Percentiles rank a stretch among this genome's conserved stretches.
Evolutionary conservation across 2,113 vertebrate genomes (phyloP).

Genomic region (Oostethus manadensis): DNA sequence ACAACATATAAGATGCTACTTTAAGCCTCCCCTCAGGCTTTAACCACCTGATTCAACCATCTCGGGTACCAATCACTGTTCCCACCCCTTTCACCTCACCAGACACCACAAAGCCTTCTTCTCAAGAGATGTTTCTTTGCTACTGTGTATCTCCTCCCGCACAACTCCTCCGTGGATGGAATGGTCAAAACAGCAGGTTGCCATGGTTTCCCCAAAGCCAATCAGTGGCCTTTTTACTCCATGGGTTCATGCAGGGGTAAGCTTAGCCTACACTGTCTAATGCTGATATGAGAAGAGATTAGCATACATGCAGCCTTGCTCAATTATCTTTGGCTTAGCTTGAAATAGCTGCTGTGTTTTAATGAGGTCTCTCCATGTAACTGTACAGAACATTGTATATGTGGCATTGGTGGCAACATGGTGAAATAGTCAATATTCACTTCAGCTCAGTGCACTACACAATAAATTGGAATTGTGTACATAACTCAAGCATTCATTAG

Average conservation of each 20-base stretch:
- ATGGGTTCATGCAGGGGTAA: conserved; percentile 25
- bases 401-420: too few species aligned
- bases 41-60: conserved; percentile 11
- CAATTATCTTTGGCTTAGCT: conserved; percentile 20
- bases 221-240: conserved; percentile 38
- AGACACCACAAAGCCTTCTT: background rate
- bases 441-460: too few species aligned
- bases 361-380: background rate
- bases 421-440: too few species aligned
- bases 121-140: conserved; percentile 2
- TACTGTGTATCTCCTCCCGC: conserved; percentile 11
- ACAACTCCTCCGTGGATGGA: conserved; percentile 25
- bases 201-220: conserved; percentile 54
- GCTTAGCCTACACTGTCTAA: conserved; percentile 24
- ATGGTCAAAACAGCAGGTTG: conserved; percentile 64
- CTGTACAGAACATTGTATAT: too few species aligned
- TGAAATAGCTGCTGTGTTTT: conserved; percentile 7
- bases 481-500: too few species aligned
- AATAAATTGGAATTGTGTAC: too few species aligned
- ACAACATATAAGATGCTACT: conserved; percentile 20
- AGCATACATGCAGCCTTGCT: conserved; percentile 39
- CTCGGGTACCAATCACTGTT: background rate
- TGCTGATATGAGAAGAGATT: conserved; percentile 45
- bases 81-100: background rate
- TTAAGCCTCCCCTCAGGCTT: conserved; percentile 14